phyloP scores from a whole-genome alignment of 2,888 invertebrate species.

The Ennomos fuscantarius region DNA sequence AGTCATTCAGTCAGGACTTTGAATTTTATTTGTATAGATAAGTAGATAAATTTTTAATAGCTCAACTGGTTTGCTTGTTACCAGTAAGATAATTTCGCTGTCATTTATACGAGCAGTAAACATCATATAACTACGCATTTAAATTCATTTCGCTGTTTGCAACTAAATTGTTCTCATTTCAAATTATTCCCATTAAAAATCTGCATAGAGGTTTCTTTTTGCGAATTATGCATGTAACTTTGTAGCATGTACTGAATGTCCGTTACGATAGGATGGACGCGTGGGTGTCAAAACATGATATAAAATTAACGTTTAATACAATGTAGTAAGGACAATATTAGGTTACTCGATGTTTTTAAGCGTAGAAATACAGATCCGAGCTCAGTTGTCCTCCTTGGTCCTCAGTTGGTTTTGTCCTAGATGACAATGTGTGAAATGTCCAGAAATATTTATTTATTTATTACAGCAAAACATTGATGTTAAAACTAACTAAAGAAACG shows the following conservation, averaged over 20 bases:
- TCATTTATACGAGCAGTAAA: not conserved
- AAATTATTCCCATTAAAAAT: not conserved
- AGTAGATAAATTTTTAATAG: no score
- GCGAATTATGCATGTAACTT: conserved; percentile 10
- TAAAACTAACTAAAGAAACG: no score
- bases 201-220: not conserved
- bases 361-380: no score
- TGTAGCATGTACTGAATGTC: conserved; percentile 6
- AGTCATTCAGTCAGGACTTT: no score
- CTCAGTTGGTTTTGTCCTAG: no score
- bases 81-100: not conserved
- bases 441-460: no score
- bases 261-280: not conserved
- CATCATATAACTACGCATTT: not conserved
- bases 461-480: no score
- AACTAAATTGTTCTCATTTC: not conserved
- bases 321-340: conserved; percentile 18
- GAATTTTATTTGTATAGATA: no score
- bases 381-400: no score
- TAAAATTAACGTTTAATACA: conserved; percentile 19
- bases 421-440: no score
- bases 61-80: no score
- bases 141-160: conserved; percentile 1
- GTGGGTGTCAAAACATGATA: conserved; percentile 19
- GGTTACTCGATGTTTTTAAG: conserved; percentile 4